Evolutionary conservation across 1,140 invertebrate genomes (phyloP), one percentile per base, ranked within the genome.

Genomic region (Drosophila fuyamai): DNA sequence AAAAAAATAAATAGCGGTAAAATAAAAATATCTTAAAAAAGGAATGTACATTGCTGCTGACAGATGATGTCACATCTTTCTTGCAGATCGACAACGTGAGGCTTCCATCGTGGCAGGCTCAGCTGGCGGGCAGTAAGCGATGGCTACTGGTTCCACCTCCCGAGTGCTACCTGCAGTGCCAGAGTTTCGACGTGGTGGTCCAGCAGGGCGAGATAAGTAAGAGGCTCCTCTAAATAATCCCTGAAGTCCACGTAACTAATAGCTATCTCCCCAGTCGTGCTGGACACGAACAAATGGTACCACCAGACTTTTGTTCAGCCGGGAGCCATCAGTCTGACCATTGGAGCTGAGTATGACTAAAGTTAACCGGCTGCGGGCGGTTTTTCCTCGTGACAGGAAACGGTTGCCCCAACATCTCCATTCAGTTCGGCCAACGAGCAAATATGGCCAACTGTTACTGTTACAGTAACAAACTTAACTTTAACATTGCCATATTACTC

Each of bases 281-380:
- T 99, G 70, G 97, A 99, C 92, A 98, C 98, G 0, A 98, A 99
- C 92, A 95, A 95, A 62, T 99, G 98, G 98, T 99, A 97, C 90
- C 98, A 99, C 93, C 95, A 97, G 85, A 99, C 98, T 0, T 93
- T 94, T 73, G 97, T 98, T 59, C 94, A 97, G 27, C 96, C 97
- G 1, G 94, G 96, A 35, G 96, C 97, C 66, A 95, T 98, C 71
- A 99, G 98, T 93, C 97, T 99, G 61, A 98, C 97, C 1, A 98
- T 99, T 82, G 98, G 98, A 23, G 97, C 98, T 0, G 98, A 99
- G 93, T 99, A 97, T 90, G 98, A 99, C 92, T 98, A 93, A 94
- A 16, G 43, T 58, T 7, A 32, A 72, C 56, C 32, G 61, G 51
- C 55, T 79, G 18, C 55, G 12, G 56, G 56, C 32, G 57, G 48